Percentiles rank a stretch among this genome's conserved stretches.
Evolutionary conservation across 2,888 invertebrate genomes (phyloP).

Genomic region (Nemotelus pantherinus): DNA sequence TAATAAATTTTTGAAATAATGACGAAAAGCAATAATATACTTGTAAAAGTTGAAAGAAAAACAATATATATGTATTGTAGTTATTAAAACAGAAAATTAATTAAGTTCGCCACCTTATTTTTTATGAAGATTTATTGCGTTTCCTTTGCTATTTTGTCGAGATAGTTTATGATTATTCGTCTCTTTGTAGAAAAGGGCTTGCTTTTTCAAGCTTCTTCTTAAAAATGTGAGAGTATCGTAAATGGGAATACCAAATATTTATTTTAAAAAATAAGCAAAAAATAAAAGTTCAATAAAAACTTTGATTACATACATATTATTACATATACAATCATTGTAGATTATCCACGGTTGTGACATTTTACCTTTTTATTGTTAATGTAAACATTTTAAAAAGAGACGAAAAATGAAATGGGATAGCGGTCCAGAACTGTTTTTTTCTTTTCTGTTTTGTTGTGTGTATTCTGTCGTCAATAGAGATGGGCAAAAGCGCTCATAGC

Average conservation of each 20-base stretch:
- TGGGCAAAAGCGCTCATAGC: no score
- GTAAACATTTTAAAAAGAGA: slow-evolving; percentile 24
- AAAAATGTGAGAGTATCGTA: slow-evolving; percentile 26
- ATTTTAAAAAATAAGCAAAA: slow-evolving; percentile 32
- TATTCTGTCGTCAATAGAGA: slow-evolving; percentile 7
- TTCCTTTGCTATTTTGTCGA: slow-evolving; percentile 31
- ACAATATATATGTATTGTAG: slow-evolving; percentile 32
- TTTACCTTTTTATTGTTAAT: slow-evolving; percentile 43
- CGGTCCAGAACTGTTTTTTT: slow-evolving; percentile 19
- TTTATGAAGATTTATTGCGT: slow-evolving; percentile 21
- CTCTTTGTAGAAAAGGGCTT: slow-evolving; percentile 36
- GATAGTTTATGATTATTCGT: slow-evolving; percentile 28
- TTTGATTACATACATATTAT: slow-evolving; percentile 41
- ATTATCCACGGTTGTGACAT: slow-evolving; percentile 47
- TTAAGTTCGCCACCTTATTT: slow-evolving; percentile 35
- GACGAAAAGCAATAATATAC: slow-evolving; percentile 44
- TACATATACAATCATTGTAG: slow-evolving; percentile 45
- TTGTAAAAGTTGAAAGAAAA: slow-evolving; percentile 39
- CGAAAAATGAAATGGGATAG: slow-evolving; percentile 6
- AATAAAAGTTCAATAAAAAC: slow-evolving; percentile 19
- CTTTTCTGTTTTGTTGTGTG: slow-evolving; percentile 8
- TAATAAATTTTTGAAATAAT: slow-evolving; percentile 28
- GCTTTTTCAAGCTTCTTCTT: slow-evolving; percentile 40
- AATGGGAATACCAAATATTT: slow-evolving; percentile 35
- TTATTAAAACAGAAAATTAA: slow-evolving; percentile 18